Evolutionary conservation across 2,113 vertebrate genomes (phyloP), one percentile per base, ranked within the genome.

Genomic region (Neodon shergylaensis): DNA sequence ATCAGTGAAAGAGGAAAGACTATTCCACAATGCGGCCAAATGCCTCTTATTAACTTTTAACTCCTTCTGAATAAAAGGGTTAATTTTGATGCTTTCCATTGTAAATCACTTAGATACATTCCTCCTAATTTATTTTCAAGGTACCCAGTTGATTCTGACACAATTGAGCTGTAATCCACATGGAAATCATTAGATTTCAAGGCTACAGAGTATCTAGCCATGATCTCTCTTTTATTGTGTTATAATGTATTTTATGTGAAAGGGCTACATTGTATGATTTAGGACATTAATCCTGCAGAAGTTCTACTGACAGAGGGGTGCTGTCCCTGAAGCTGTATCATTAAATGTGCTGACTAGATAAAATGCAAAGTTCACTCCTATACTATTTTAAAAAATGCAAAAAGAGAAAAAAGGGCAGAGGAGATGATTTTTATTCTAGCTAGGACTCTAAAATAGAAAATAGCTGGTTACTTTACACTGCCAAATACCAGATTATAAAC

Each of bases 341-440:
- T 66, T 73, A 73, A 73, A 88, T 31, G 54, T 74, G 95, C 68
- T 93, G 66, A 95, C 84, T 44, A 24, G 26, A 73, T 58, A 58
- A 95, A 96, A 93, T 24, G 52, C 65, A 73, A 95, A 94, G 63
- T 95, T 78, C 92, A 92, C 11, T 47, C 44, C 22, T 79, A 31
- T 61, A 11, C 68, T 68, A 84, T 39, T 74, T 82, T 68, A 92
- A 88, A 93, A 72, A 96, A 84, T 31, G 36, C 14, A 61, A 3
- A 44, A 88, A 36, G 70, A 90, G n/a, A 91, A 96, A 88, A 5
- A 6, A 96, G 39, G 58, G 52, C 58, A 47, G 24, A 47, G 49
- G 65, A 85, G 65, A 95, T 31, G 19, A 28, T 52, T 68, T 92
- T 95, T 72, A 73, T 86, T 94, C 19, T 11, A 39, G 52, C 36